Evolutionary conservation across 2,797 vertebrate genomes (phyloP).

Genomic region (Todus mexicanus): DNA sequence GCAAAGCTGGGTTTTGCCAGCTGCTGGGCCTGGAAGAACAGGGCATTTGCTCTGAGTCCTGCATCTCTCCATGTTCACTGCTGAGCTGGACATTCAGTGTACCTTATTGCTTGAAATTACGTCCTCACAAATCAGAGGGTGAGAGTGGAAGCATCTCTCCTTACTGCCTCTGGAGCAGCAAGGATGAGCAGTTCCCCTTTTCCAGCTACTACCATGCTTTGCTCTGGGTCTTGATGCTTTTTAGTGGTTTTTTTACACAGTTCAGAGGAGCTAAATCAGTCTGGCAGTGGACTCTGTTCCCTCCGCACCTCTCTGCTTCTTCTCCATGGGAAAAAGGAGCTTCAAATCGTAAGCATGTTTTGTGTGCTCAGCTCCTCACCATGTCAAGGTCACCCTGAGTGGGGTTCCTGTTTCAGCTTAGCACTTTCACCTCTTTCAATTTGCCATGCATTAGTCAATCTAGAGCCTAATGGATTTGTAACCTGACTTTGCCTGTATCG

Average conservation of each 20-base stretch:
- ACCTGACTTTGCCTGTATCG: neutral
- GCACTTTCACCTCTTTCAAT: slow-evolving; percentile 30
- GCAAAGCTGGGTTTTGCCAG: neutral
- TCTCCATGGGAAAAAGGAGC: neutral
- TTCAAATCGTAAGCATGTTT: neutral
- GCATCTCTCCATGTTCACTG: neutral
- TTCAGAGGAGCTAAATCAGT: neutral
- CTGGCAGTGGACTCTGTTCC: neutral
- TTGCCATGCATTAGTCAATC: neutral
- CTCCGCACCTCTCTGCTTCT: neutral
- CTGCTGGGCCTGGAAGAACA: neutral
- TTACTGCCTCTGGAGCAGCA: neutral
- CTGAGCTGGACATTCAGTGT: neutral
- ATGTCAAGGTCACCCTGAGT: neutral
- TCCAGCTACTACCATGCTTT: neutral
- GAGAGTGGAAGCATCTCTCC: neutral
- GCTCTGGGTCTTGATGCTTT: neutral
- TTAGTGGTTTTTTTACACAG: neutral
- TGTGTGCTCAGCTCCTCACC: neutral
- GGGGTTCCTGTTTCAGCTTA: neutral
- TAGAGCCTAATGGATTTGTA: slow-evolving; percentile 45
- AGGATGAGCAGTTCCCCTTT: neutral
- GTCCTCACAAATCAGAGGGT: neutral
- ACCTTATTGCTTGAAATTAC: neutral
- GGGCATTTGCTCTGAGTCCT: neutral